Conservation (phyloP, 2,888 invertebrate genomes). For the Epistrophe eligans region DNA sequence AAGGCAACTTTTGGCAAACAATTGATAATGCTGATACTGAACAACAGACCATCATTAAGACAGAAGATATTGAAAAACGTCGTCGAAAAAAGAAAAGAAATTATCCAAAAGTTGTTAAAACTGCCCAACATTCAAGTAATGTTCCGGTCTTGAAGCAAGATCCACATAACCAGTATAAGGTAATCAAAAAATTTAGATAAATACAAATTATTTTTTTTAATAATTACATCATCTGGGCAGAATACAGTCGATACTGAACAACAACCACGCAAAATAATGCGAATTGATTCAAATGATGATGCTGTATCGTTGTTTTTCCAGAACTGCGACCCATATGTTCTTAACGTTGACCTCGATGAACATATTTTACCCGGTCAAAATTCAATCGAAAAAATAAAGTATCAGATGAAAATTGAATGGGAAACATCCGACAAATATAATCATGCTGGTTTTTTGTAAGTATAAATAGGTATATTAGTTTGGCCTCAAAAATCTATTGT, state of each 20-base stretch:
- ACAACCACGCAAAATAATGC: constrained; percentile 18
- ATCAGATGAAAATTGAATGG: constrained; percentile 40
- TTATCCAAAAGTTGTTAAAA: constrained; percentile 71
- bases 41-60: not conserved
- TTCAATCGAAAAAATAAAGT: constrained; percentile 3
- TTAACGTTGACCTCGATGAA: not conserved
- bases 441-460: constrained; percentile 24
- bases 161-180: not conserved
- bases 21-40: not conserved
- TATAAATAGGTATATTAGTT: not conserved
- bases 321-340: not conserved
- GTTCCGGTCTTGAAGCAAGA: constrained; percentile 43
- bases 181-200: not conserved
- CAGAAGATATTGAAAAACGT: constrained; percentile 23
- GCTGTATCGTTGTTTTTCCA: constrained; percentile 15
- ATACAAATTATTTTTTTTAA: not conserved
- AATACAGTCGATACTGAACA: not conserved
- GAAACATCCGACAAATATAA: constrained; percentile 17
- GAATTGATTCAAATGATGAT: constrained; percentile 32
- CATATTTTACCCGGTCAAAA: not conserved
- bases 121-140: constrained; percentile 48
- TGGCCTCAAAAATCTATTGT: not conserved
- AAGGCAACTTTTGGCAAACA: not conserved
- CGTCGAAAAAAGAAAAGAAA: constrained; percentile 64
- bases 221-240: not conserved